phyloP scores from a whole-genome alignment of 2,888 invertebrate genomes.

The Catocala nupta region DNA sequence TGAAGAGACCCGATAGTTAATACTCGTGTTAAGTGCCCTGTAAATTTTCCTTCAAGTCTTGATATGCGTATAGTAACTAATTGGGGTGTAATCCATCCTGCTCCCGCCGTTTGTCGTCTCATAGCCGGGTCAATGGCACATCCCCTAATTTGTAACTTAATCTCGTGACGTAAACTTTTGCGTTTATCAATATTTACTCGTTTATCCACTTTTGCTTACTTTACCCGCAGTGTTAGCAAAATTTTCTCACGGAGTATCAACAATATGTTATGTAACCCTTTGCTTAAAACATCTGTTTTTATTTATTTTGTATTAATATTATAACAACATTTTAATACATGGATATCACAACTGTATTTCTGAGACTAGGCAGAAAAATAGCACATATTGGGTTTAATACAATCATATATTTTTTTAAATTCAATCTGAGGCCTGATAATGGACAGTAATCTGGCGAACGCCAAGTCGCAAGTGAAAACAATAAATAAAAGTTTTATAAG shows the following conservation, averaged over 20 bases:
- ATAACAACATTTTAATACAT: no score
- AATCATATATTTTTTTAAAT: no score
- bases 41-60: conserved; percentile 43
- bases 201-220: conserved; percentile 8
- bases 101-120: conserved; percentile 35
- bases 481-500: no score
- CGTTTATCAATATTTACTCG: conserved; percentile 39
- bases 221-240: background rate
- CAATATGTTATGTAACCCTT: background rate
- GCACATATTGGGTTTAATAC: no score
- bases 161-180: conserved; percentile 38
- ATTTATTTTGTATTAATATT: no score
- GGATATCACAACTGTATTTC: no score
- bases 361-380: no score
- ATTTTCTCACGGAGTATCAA: background rate
- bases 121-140: conserved; percentile 40
- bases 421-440: no score
- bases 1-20: conserved; percentile 36
- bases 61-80: conserved; percentile 38
- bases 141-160: conserved; percentile 44
- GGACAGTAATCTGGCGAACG: no score
- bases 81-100: conserved; percentile 48
- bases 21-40: conserved; percentile 33
- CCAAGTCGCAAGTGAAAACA: no score
- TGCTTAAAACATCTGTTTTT: background rate